A percentile compares a stretch with the other conserved stretches of the same genome.
These are phyloP conservation scores for Petrocephalus schoutedeni DNA, from an alignment of 2,797 vertebrate genomes.

Conservation along the genomic window DNA sequence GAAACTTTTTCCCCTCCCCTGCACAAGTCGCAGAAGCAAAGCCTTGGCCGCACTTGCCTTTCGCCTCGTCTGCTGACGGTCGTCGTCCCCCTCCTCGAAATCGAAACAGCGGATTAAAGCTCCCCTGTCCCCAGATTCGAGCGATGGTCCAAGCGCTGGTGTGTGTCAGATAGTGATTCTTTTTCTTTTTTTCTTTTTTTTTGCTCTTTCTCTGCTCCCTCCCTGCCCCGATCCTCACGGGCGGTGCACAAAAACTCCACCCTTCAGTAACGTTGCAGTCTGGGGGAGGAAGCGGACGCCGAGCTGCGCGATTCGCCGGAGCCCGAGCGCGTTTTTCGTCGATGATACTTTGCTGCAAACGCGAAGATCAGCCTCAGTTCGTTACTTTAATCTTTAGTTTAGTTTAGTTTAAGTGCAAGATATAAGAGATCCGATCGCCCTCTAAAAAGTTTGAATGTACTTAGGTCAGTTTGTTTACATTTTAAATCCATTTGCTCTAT, in stretches of 20 bases:
- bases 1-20: slow-evolving; percentile 2
- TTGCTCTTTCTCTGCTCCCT: slow-evolving; percentile 43
- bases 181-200: not conserved
- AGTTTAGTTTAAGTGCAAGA: not conserved
- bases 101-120: slow-evolving; percentile 16
- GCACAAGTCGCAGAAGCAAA: not conserved
- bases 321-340: not conserved
- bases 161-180: slow-evolving; percentile 40
- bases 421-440: not conserved
- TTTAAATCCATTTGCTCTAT: not conserved
- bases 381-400: not conserved
- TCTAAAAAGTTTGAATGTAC: not conserved
- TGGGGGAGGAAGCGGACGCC: slow-evolving; percentile 17
- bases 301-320: not conserved
- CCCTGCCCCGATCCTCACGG: slow-evolving; percentile 38
- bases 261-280: slow-evolving; percentile 45
- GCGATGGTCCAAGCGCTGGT: slow-evolving; percentile 35
- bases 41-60: not conserved
- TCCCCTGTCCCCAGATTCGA: slow-evolving; percentile 36
- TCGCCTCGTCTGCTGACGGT: not conserved
- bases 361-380: not conserved
- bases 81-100: not conserved
- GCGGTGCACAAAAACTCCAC: slow-evolving; percentile 45
- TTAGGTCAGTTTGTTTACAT: not conserved
- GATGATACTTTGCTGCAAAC: not conserved